phyloP scores from a whole-genome alignment of 2,113 vertebrate genomes.

The Amia ocellicauda region DNA sequence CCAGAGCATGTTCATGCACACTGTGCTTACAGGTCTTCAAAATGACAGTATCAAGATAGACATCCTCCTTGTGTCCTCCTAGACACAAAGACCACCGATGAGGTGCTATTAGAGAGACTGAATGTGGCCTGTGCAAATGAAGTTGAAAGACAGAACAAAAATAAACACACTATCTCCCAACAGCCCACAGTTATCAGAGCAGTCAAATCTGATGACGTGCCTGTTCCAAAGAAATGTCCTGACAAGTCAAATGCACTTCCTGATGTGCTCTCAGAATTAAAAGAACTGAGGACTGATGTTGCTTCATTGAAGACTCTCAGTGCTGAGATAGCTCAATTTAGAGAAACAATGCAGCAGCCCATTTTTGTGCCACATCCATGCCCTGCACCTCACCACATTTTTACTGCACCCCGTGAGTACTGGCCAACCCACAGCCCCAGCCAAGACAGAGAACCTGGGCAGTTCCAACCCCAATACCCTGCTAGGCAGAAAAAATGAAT shows the following conservation, averaged over 20 bases:
- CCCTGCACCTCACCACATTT: no score
- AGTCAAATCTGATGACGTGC: conserved; percentile 11
- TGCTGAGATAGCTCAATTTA: conserved; percentile 3
- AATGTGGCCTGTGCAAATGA: conserved; percentile 26
- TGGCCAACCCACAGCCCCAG: no score
- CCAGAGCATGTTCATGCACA: conserved; percentile 26
- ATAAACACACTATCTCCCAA: background rate
- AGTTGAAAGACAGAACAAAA: conserved; percentile 18
- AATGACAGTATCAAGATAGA: no score
- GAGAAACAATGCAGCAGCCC: no score
- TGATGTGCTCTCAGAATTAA: conserved; percentile 28
- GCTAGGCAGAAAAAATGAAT: no score
- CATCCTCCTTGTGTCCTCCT: conserved; percentile 14
- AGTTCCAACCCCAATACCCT: no score
- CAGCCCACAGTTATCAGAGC: background rate
- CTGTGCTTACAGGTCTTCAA: conserved; percentile 15
- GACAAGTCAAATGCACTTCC: background rate
- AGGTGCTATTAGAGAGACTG: conserved; percentile 24
- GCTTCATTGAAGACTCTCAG: no score
- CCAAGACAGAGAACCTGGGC: no score
- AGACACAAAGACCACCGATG: conserved; percentile 20
- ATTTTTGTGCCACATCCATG: no score
- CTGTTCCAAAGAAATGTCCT: background rate
- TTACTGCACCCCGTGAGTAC: no score
- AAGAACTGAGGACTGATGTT: no score